Evolutionary conservation across 2,113 vertebrate species (phyloP).

Genomic region (Megaptera novaeangliae): DNA sequence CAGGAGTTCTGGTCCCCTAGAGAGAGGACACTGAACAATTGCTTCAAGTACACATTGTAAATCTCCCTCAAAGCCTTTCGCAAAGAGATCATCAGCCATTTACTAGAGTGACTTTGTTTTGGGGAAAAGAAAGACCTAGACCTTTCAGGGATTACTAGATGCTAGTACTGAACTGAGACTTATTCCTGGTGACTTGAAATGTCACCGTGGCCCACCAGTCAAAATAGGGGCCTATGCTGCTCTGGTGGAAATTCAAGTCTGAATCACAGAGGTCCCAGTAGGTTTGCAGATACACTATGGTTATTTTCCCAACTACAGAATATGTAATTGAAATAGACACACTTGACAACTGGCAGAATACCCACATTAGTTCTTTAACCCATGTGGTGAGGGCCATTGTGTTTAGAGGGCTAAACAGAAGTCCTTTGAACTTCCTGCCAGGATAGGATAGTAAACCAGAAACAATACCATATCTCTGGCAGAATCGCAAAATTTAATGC

Average conservation of each 20-base stretch:
- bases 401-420: neutral
- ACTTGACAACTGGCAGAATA: neutral
- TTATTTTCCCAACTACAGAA: neutral
- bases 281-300: neutral
- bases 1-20: neutral
- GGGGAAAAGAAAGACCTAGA: neutral
- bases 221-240: neutral
- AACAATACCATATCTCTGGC: neutral
- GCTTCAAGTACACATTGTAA: neutral
- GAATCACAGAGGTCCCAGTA: neutral
- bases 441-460: neutral
- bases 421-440: neutral
- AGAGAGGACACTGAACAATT: neutral
- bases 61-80: neutral
- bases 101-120: neutral
- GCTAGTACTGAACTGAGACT: neutral
- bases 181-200: neutral
- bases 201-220: neutral
- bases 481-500: neutral
- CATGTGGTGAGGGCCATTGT: neutral
- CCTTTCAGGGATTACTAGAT: neutral
- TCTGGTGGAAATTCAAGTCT: neutral
- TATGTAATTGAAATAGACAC: neutral
- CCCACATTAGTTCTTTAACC: neutral
- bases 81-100: neutral